Conservation (phyloP, 1,140 invertebrate genomes). For the Diachasmimorpha longicaudata region DNA sequence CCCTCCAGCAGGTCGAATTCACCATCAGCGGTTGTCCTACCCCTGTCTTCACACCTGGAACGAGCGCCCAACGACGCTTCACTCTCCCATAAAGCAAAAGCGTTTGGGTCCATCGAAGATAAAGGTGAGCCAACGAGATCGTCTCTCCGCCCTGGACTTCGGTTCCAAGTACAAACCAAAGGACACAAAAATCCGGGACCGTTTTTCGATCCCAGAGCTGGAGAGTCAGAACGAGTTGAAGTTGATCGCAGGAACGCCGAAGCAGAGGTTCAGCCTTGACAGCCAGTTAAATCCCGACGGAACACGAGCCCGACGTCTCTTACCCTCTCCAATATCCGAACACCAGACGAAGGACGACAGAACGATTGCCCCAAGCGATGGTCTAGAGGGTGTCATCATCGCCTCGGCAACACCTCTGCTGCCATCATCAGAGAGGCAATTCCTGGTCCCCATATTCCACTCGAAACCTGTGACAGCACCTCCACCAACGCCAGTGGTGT, state of each 20-base stretch:
- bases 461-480: not conserved
- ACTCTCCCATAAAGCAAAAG: constrained; percentile 45
- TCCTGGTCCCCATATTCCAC: constrained; percentile 32
- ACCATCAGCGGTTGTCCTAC: constrained; percentile 53
- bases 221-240: constrained; percentile 55
- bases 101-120: constrained; percentile 34
- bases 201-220: constrained; percentile 55
- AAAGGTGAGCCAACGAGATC: constrained; percentile 45
- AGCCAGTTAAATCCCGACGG: constrained; percentile 48
- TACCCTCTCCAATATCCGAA: constrained; percentile 54
- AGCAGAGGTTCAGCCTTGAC: constrained; percentile 55
- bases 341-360: constrained; percentile 36
- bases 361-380: constrained; percentile 37
- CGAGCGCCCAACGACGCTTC: constrained; percentile 35
- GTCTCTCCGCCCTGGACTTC: constrained; percentile 52
- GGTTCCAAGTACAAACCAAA: constrained; percentile 38
- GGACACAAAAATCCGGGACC: constrained; percentile 39
- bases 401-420: constrained; percentile 51
- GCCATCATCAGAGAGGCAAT: constrained; percentile 39
- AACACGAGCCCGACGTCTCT: constrained; percentile 42
- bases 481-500: not conserved
- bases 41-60: constrained; percentile 43
- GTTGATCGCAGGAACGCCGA: constrained; percentile 52
- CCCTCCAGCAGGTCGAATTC: not conserved
- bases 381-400: constrained; percentile 47